phyloP scores from a whole-genome alignment of 1,140 invertebrate species.

The Meloidogyne hapla region DNA sequence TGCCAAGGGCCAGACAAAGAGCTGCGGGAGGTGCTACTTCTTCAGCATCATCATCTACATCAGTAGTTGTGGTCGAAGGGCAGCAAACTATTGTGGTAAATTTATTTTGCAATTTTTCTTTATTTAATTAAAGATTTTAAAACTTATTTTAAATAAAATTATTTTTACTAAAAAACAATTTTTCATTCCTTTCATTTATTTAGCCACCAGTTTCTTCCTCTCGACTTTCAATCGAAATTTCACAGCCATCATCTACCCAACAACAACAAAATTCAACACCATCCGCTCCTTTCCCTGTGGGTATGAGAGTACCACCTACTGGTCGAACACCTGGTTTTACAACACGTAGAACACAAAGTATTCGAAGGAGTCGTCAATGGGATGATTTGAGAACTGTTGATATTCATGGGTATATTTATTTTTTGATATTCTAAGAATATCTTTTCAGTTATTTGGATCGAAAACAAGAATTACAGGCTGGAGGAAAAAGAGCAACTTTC shows the following conservation, averaged over 20 bases:
- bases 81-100: no score
- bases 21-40: conserved; percentile 17
- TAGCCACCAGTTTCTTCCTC: neutral
- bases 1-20: conserved; percentile 41
- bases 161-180: no score
- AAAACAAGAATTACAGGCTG: conserved; percentile 88
- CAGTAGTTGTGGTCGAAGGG: neutral
- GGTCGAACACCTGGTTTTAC: conserved; percentile 89
- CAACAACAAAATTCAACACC: neutral
- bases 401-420: conserved; percentile 63
- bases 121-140: no score
- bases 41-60: conserved; percentile 9
- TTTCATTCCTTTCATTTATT: no score
- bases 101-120: no score
- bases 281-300: conserved; percentile 13
- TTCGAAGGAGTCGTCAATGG: conserved; percentile 72
- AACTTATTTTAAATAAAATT: neutral
- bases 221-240: conserved; percentile 12
- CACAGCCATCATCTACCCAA: neutral
- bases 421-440: neutral
- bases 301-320: conserved; percentile 8
- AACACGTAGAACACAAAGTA: conserved; percentile 83
- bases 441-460: conserved; percentile 77
- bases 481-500: conserved; percentile 87
- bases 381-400: conserved; percentile 69